Conservation (phyloP, 2,888 invertebrate species). For the Amblyteles armatorius region DNA sequence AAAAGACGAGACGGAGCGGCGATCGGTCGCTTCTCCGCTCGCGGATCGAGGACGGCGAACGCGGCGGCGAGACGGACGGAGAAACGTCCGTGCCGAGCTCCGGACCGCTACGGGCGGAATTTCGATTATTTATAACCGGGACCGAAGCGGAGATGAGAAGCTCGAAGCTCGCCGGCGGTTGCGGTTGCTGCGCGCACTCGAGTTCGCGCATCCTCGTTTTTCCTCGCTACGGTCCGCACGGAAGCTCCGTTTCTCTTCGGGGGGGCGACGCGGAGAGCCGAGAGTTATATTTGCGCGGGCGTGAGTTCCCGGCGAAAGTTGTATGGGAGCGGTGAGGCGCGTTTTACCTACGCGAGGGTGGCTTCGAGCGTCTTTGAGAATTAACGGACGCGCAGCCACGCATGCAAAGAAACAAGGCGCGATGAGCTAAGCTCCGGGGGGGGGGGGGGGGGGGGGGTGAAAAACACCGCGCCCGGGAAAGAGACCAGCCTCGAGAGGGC, state of each 20-base stretch:
- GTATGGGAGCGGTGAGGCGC: background rate
- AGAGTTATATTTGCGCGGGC: constrained; percentile 59
- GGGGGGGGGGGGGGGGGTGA: background rate
- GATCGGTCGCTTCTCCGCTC: constrained; percentile 22
- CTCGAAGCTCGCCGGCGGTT: background rate
- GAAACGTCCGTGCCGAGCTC: background rate
- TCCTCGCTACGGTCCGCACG: background rate
- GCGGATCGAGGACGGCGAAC: constrained; percentile 3
- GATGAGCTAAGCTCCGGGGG: constrained; percentile 24
- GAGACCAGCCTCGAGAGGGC: constrained; percentile 21
- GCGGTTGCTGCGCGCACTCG: background rate
- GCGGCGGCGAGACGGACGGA: background rate
- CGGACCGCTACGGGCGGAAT: constrained; percentile 1
- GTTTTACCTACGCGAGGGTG: constrained; percentile 31
- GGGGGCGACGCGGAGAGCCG: constrained; percentile 35
- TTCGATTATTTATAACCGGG: constrained; percentile 49
- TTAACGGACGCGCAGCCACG: constrained; percentile 31
- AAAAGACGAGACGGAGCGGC: background rate
- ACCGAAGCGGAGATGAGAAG: background rate
- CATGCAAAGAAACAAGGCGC: constrained; percentile 41
- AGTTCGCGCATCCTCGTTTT: constrained; percentile 25
- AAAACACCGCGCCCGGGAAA: background rate
- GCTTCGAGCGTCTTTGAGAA: constrained; percentile 50
- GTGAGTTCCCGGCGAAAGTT: constrained; percentile 18
- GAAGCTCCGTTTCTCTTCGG: background rate